Evolutionary conservation across 2,888 invertebrate species (phyloP).

Genomic region (Sericinus montela): DNA sequence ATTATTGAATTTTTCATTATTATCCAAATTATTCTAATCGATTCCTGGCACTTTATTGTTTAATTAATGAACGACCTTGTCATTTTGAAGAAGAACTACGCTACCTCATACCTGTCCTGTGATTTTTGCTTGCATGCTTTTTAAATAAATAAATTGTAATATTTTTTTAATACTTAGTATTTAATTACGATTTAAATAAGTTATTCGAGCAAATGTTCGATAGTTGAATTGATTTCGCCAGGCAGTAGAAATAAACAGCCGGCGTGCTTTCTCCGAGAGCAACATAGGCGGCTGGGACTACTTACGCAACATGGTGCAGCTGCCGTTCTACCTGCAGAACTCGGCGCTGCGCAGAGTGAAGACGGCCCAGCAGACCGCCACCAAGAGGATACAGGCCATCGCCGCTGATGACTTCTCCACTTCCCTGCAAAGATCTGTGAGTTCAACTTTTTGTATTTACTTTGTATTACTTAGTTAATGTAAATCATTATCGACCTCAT

Average conservation of each 20-base stretch:
- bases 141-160: too few relatives aligned
- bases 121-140: slow-evolving; percentile 19
- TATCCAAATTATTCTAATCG: too few relatives aligned
- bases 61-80: too few relatives aligned
- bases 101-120: too few relatives aligned
- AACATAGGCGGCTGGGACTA: slow-evolving; percentile 97
- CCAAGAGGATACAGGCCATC: slow-evolving; percentile 64
- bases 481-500: too few relatives aligned
- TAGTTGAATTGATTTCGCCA: slow-evolving; percentile 36
- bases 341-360: slow-evolving; percentile 95
- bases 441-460: slow-evolving; percentile 24
- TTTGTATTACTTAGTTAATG: background rate
- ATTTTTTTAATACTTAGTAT: too few relatives aligned
- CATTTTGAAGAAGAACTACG: too few relatives aligned
- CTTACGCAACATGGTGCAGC: slow-evolving; percentile 95
- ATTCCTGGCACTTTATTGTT: too few relatives aligned
- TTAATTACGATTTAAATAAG: too few relatives aligned
- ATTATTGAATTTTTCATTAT: too few relatives aligned
- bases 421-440: slow-evolving; percentile 71
- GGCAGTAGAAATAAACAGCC: slow-evolving; percentile 94
- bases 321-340: slow-evolving; percentile 99
- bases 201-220: too few relatives aligned
- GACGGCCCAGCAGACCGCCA: slow-evolving; percentile 89
- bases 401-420: slow-evolving; percentile 78
- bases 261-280: slow-evolving; percentile 92